Conservation (phyloP, 1,140 invertebrate species). For the Reticulitermes speratus region DNA sequence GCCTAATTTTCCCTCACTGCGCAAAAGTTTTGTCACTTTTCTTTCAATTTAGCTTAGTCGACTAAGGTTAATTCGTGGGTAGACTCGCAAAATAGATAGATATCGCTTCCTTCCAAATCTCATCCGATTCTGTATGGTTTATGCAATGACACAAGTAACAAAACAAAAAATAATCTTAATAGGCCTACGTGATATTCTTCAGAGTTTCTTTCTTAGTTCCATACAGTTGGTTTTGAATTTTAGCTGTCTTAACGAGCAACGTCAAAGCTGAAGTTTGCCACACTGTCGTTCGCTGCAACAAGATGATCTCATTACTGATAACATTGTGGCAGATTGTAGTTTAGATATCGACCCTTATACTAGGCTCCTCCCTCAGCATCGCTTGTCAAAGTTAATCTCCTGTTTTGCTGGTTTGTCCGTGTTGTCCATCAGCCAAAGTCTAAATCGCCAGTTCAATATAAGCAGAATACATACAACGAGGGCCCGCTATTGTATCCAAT, state of each 20-base stretch:
- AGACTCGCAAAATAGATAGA: too few relatives aligned
- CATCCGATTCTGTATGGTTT: too few relatives aligned
- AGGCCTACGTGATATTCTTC: too few relatives aligned
- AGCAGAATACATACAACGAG: background rate
- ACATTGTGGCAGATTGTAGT: background rate
- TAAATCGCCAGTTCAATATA: background rate
- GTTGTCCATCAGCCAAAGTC: background rate
- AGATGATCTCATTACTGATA: background rate
- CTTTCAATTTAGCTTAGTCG: too few relatives aligned
- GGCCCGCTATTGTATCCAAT: background rate
- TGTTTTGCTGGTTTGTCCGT: background rate
- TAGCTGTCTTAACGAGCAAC: background rate
- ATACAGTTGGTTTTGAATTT: too few relatives aligned
- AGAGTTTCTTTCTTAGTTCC: too few relatives aligned
- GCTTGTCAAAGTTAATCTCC: conserved; percentile 15
- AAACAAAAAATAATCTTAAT: too few relatives aligned
- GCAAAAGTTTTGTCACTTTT: too few relatives aligned
- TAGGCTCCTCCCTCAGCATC: background rate
- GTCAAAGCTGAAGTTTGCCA: background rate
- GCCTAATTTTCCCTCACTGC: too few relatives aligned
- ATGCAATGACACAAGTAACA: too few relatives aligned
- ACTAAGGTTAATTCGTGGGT: too few relatives aligned
- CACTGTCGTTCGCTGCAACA: background rate
- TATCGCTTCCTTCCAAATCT: too few relatives aligned
- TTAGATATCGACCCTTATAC: background rate